Evolutionary conservation across 2,888 invertebrate species (phyloP).

Genomic region (Microplitis deprimator): DNA sequence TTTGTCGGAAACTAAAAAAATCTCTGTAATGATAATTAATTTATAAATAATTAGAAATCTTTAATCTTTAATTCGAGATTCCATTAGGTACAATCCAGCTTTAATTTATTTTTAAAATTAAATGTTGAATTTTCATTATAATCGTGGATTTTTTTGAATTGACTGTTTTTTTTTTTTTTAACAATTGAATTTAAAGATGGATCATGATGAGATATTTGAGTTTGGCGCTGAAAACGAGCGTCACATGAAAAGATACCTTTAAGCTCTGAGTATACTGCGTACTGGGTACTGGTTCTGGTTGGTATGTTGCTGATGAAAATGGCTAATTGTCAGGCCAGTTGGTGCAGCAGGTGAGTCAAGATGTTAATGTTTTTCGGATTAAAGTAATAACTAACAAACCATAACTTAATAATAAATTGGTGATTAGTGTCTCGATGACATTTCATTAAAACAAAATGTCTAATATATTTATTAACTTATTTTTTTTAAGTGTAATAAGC

Average conservation of each 20-base stretch:
- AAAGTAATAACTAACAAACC: neutral
- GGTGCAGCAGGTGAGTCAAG: slow-evolving; percentile 66
- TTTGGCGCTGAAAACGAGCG: neutral
- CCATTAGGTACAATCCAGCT: no score
- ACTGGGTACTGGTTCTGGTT: slow-evolving; percentile 47
- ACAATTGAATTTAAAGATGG: neutral
- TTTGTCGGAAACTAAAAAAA: no score
- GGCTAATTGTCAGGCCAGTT: slow-evolving; percentile 68
- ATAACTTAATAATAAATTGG: neutral
- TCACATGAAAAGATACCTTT: neutral
- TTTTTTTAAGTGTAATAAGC: slow-evolving; percentile 4
- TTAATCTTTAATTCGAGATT: no score
- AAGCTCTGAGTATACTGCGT: slow-evolving; percentile 49
- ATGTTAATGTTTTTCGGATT: slow-evolving; percentile 40
- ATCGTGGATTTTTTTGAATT: no score
- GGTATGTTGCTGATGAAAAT: slow-evolving; percentile 55
- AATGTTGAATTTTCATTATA: no score
- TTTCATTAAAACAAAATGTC: slow-evolving; percentile 17
- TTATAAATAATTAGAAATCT: no score
- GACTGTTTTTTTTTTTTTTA: neutral
- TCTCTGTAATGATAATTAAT: no score
- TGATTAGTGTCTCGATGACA: slow-evolving; percentile 35
- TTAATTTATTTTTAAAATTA: no score
- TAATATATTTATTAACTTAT: neutral
- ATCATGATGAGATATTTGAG: neutral